Evolutionary conservation across 2,113 vertebrate genomes (phyloP).

Genomic region (Arizona elegans): DNA sequence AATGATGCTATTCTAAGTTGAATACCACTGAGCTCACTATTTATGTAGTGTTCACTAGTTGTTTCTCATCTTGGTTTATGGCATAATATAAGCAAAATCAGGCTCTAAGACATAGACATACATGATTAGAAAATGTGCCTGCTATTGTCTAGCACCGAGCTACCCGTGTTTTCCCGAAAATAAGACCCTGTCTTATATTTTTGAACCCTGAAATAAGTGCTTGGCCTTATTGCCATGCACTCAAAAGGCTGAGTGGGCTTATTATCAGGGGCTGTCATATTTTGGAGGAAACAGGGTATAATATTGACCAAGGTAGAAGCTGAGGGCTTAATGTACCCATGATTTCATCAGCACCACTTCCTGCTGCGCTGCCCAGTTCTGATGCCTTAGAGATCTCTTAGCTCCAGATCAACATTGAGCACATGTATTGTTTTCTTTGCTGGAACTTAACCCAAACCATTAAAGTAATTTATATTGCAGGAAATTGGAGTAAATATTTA

Average conservation of each 20-base stretch:
- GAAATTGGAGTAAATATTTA: neutral
- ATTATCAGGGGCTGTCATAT: too few species aligned
- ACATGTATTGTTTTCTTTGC: neutral
- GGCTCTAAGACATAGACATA: neutral
- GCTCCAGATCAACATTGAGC: neutral
- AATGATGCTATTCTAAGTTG: neutral
- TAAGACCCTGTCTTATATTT: too few species aligned
- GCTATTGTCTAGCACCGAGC: neutral
- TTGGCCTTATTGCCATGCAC: too few species aligned
- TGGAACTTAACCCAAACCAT: neutral
- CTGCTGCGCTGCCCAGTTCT: neutral
- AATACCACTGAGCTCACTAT: neutral
- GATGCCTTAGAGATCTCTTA: neutral
- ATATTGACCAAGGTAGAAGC: slow-evolving; percentile 1
- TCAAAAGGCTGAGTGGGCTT: too few species aligned
- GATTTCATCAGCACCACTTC: slow-evolving; percentile 2
- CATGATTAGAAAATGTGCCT: neutral
- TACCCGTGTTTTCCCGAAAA: too few species aligned
- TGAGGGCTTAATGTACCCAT: neutral
- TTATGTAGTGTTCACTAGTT: neutral
- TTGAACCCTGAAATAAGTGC: too few species aligned
- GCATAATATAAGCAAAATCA: neutral
- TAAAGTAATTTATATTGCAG: neutral
- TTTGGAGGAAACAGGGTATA: too few species aligned
- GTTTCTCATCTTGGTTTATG: neutral